Percentiles rank a stretch among this genome's conserved stretches.
Conservation (phyloP, 23 tunicate species). For the Oikopleura albicans region DNA sequence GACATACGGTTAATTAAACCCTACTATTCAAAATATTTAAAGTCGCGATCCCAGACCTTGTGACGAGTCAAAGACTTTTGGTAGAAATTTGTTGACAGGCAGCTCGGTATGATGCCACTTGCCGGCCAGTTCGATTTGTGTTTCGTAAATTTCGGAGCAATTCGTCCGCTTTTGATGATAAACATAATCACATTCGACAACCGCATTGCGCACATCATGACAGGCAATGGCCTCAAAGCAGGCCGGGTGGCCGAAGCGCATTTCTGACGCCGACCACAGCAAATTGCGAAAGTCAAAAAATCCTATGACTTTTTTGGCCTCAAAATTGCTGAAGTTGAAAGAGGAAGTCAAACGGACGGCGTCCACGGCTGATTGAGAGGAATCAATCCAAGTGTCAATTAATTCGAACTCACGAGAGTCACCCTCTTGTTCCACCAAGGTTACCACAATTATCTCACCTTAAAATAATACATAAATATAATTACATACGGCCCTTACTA, state of each 20-base stretch:
- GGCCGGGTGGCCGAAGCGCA: background rate
- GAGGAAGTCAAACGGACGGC: background rate
- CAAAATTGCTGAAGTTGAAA: background rate
- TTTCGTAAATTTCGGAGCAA: background rate
- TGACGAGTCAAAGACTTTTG: background rate
- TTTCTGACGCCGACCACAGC: background rate
- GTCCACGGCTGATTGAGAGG: background rate
- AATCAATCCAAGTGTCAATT: background rate
- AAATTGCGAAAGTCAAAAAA: background rate
- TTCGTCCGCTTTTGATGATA: background rate
- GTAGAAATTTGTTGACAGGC: background rate
- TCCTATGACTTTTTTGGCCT: background rate
- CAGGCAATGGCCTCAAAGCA: background rate
- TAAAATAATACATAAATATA: too few species aligned
- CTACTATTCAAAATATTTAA: too few species aligned
- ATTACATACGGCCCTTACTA: too few species aligned
- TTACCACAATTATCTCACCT: background rate
- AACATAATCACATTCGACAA: background rate
- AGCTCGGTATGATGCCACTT: background rate
- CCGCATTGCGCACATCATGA: background rate
- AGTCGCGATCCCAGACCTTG: too few species aligned
- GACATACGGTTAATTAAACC: too few species aligned
- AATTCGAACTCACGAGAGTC: background rate
- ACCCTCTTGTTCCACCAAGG: background rate
- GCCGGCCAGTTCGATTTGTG: background rate